Conservation (phyloP, 2,113 vertebrate species). For the Climacteris rufus region DNA sequence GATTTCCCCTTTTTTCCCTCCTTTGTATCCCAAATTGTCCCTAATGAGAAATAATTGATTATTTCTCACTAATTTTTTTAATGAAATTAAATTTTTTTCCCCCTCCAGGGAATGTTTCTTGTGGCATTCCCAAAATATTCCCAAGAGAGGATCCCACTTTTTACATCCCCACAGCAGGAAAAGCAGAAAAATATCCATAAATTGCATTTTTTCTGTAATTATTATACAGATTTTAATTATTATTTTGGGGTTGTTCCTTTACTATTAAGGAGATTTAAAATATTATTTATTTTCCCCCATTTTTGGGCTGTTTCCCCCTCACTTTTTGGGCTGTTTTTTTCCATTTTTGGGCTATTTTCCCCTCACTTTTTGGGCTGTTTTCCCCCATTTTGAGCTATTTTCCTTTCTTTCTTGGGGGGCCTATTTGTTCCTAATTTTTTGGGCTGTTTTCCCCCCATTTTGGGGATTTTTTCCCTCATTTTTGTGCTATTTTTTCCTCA, state of each 20-base stretch:
- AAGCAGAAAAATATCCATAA: too few species aligned
- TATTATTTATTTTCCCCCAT: too few species aligned
- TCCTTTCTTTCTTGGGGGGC: too few species aligned
- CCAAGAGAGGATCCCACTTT: background rate
- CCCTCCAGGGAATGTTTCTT: too few species aligned
- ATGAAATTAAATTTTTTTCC: background rate
- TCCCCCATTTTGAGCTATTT: background rate
- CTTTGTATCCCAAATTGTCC: too few species aligned
- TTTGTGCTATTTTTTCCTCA: background rate
- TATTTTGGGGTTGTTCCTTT: background rate
- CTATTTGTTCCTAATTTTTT: background rate
- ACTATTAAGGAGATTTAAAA: too few species aligned
- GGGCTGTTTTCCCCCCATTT: background rate
- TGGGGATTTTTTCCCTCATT: background rate
- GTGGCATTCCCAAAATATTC: background rate
- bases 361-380: background rate
- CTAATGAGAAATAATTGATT: background rate
- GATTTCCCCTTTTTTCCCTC: too few species aligned
- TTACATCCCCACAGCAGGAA: too few species aligned
- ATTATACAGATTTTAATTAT: background rate
- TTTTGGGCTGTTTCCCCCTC: background rate
- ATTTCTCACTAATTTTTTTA: background rate
- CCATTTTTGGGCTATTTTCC: background rate
- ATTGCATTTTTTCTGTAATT: too few species aligned
- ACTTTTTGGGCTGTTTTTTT: background rate